A percentile compares a stretch with the other conserved stretches of the same genome.
Evolutionary conservation across 37 sponge, comb jelly and placozoan species (phyloP).

Genomic region (Haliclona indistincta): DNA sequence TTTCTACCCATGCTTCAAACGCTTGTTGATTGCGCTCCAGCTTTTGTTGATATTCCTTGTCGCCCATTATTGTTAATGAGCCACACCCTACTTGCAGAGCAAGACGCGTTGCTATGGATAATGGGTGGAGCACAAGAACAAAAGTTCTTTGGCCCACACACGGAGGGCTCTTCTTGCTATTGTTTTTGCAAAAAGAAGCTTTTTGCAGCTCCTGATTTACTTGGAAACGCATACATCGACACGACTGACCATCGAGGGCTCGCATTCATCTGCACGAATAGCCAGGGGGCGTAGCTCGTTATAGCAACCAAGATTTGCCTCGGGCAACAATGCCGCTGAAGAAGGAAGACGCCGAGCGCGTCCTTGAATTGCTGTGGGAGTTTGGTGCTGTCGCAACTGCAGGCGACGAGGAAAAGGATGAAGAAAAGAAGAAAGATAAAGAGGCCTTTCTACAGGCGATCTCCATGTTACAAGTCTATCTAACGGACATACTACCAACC

Average conservation of each 20-base stretch:
- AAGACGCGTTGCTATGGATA: neutral
- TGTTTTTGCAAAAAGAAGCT: no score
- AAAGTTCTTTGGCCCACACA: no score
- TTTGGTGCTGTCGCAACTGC: constrained; percentile 3
- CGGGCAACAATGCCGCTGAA: constrained; percentile 56
- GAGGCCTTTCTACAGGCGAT: constrained; percentile 48
- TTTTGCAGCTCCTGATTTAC: no score
- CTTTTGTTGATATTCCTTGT: constrained; percentile 8
- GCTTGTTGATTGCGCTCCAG: constrained; percentile 25
- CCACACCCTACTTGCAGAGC: neutral
- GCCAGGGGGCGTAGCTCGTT: neutral
- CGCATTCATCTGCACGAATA: neutral
- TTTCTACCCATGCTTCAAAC: constrained; percentile 69
- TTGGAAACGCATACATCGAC: no score
- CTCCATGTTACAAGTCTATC: constrained; percentile 56
- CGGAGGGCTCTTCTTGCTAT: no score
- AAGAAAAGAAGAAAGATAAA: constrained; percentile 13
- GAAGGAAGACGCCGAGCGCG: constrained; percentile 55
- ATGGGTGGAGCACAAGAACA: no score
- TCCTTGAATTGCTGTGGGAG: constrained; percentile 67
- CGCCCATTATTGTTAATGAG: no score
- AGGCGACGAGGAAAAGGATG: constrained; percentile 8
- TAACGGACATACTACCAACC: constrained; percentile 67
- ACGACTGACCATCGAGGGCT: neutral
- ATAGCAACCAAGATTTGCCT: no score